These are phyloP conservation scores for Procavia capensis DNA, from an alignment of 2,113 vertebrate genomes.

Conservation along the genomic window DNA sequence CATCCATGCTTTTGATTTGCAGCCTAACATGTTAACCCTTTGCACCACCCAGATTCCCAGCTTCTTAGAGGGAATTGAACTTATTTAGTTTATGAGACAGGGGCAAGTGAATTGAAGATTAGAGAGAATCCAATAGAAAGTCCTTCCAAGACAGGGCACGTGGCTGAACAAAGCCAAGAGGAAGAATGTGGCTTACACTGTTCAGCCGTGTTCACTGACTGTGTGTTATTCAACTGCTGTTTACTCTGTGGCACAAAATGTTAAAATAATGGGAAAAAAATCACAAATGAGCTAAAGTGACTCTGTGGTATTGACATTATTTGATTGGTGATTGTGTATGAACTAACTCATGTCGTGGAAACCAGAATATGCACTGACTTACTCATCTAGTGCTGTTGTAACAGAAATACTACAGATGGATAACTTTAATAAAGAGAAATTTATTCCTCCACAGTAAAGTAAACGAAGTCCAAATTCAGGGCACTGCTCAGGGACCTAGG, in stretches of 20 bases:
- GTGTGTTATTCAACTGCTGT: not conserved
- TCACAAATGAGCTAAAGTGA: not conserved
- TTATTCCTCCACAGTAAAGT: too few relatives aligned
- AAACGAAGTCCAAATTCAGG: too few relatives aligned
- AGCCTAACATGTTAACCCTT: not conserved
- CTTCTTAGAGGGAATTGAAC: not conserved
- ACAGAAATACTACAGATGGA: too few relatives aligned
- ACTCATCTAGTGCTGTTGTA: too few relatives aligned
- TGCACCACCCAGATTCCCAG: not conserved
- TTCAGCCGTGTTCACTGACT: not conserved
- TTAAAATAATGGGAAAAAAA: constrained; percentile 5
- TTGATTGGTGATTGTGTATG: not conserved
- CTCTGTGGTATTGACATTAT: not conserved
- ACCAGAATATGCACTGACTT: too few relatives aligned
- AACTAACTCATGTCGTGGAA: not conserved
- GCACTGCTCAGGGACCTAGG: too few relatives aligned
- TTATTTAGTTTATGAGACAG: not conserved
- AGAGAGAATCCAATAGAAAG: not conserved
- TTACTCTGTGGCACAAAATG: not conserved
- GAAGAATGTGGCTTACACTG: not conserved
- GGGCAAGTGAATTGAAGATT: not conserved
- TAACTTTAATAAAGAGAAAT: too few relatives aligned
- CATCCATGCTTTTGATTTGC: not conserved
- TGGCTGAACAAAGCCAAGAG: not conserved
- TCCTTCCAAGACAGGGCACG: not conserved